Evolutionary conservation across 1,140 invertebrate species (phyloP).

Genomic region (Calliopsis andreniformis): DNA sequence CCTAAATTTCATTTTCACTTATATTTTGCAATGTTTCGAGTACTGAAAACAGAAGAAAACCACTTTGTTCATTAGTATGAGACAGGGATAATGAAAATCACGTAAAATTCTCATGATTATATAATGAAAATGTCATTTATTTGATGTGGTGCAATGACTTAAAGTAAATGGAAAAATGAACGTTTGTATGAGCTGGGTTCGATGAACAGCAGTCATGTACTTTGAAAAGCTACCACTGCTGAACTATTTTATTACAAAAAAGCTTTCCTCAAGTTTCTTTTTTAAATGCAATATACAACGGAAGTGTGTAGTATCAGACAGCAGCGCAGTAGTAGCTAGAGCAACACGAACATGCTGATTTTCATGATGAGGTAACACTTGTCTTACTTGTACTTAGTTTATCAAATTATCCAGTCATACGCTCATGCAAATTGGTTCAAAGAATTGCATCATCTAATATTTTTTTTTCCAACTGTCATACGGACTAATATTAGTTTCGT

Average conservation of each 20-base stretch:
- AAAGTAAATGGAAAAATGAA: conserved; percentile 83
- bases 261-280: conserved; percentile 19
- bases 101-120: conserved; percentile 64
- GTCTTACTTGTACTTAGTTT: conserved; percentile 83
- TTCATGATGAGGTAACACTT: conserved; percentile 83
- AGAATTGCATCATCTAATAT: conserved; percentile 59
- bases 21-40: no score
- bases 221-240: conserved; percentile 70
- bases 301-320: conserved; percentile 72
- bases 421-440: conserved; percentile 70
- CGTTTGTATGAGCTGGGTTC: conserved; percentile 81
- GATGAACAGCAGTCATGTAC: conserved; percentile 77
- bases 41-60: no score
- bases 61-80: no score
- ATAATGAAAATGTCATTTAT: conserved; percentile 84
- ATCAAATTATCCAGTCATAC: conserved; percentile 83
- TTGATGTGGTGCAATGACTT: conserved; percentile 83
- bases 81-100: conserved; percentile 53
- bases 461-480: conserved; percentile 42
- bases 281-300: conserved; percentile 79
- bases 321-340: conserved; percentile 68
- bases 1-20: no score
- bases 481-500: conserved; percentile 66
- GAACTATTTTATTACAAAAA: conserved; percentile 68
- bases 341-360: conserved; percentile 72